These are phyloP conservation scores for Callionymus lyra DNA, from an alignment of 2,113 vertebrate species.

Conservation along the genomic window DNA sequence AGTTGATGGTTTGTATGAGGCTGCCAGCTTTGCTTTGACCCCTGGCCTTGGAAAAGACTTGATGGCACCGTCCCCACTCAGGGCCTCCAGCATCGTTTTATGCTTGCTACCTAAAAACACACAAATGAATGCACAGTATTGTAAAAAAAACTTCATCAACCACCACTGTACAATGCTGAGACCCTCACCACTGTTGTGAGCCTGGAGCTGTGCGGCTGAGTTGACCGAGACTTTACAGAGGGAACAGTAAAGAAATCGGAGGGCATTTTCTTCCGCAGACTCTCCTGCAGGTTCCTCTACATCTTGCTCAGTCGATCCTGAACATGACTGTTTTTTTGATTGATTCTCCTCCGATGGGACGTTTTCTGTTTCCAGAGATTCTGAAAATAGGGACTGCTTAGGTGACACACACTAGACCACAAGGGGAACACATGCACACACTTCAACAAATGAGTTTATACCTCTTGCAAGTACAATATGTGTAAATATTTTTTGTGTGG, in stretches of 20 bases:
- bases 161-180: background rate
- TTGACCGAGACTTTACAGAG: slow-evolving; percentile 98
- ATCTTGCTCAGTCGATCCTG: slow-evolving; percentile 19
- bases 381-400: too few relatives aligned
- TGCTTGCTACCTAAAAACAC: slow-evolving; percentile 83
- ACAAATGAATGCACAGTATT: background rate
- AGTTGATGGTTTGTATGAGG: slow-evolving; percentile 71
- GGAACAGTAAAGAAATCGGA: slow-evolving; percentile 91
- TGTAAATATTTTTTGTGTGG: too few relatives aligned
- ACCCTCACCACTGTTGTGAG: slow-evolving; percentile 95
- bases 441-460: too few relatives aligned
- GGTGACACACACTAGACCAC: too few relatives aligned
- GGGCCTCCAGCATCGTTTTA: slow-evolving; percentile 97
- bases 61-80: slow-evolving; percentile 89
- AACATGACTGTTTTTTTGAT: background rate
- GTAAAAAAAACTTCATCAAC: background rate
- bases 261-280: slow-evolving; percentile 89
- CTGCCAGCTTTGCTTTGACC: slow-evolving; percentile 78
- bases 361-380: too few relatives aligned
- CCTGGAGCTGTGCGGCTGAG: slow-evolving; percentile 94
- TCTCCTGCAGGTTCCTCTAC: slow-evolving; percentile 67
- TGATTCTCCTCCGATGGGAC: too few relatives aligned
- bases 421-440: too few relatives aligned
- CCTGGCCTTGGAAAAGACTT: slow-evolving; percentile 93
- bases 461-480: too few relatives aligned